A percentile compares a stretch with the other conserved stretches of the same genome.
Evolutionary conservation across 2,888 invertebrate genomes (phyloP).

Genomic region (Rhamphomyia laevipes): DNA sequence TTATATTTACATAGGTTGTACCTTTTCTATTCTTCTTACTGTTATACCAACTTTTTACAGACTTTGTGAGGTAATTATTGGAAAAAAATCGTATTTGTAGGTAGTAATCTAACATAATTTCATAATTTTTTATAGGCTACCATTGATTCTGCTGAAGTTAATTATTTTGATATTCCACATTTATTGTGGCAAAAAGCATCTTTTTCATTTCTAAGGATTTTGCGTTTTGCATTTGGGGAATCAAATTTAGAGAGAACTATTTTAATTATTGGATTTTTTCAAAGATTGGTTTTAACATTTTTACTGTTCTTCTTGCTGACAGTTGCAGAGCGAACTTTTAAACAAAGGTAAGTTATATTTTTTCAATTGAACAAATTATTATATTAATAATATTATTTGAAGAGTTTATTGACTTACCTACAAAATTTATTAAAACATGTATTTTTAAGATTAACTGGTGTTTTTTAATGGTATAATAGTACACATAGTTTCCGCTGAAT

Average conservation of each 20-base stretch:
- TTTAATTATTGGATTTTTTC: constrained; percentile 53
- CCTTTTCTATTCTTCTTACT: constrained; percentile 47
- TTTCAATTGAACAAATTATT: background rate
- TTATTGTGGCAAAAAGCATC: constrained; percentile 35
- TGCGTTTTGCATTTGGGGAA: constrained; percentile 44
- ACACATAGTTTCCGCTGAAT: no score
- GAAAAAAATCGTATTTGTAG: constrained; percentile 5
- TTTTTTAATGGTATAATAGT: no score
- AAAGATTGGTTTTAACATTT: constrained; percentile 59
- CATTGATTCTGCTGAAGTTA: constrained; percentile 31
- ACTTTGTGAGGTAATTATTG: constrained; percentile 29
- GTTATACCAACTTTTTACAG: constrained; percentile 47
- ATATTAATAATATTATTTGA: no score
- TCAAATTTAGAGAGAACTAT: constrained; percentile 57
- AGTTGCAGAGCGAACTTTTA: constrained; percentile 90
- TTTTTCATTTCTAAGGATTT: constrained; percentile 36
- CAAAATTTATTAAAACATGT: no score
- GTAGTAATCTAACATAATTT: background rate
- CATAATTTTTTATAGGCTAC: constrained; percentile 23
- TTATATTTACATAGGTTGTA: constrained; percentile 60
- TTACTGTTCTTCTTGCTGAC: constrained; percentile 83
- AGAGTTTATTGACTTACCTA: no score
- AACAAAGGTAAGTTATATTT: constrained; percentile 46
- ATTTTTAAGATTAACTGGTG: no score
- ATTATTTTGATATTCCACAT: constrained; percentile 34